Evolutionary conservation across 2,888 invertebrate species (phyloP).

Genomic region (Rhopalosiphum nymphaeae): DNA sequence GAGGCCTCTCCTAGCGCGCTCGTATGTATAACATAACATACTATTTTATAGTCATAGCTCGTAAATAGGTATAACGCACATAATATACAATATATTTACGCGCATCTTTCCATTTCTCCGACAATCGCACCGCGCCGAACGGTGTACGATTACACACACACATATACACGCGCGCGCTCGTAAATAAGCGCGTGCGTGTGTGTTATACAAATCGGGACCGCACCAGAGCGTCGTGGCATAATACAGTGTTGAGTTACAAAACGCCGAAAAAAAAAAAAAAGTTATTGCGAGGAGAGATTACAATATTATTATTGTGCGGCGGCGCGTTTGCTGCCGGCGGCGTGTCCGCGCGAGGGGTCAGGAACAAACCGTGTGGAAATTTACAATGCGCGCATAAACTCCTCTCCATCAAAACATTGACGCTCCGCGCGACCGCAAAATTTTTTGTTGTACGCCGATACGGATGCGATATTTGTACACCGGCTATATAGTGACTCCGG

Average conservation of each 20-base stretch:
- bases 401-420: slow-evolving; percentile 56
- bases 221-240: background rate
- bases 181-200: background rate
- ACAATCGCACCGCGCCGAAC: background rate
- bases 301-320: background rate
- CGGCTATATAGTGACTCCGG: background rate
- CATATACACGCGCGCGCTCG: background rate
- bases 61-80: background rate
- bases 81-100: background rate
- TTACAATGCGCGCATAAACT: background rate
- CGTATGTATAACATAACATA: background rate
- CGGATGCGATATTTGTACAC: background rate
- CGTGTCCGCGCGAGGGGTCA: background rate
- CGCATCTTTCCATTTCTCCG: slow-evolving; percentile 5
- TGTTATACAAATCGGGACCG: background rate
- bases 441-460: background rate
- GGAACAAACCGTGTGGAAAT: slow-evolving; percentile 54
- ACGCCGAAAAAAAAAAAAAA: background rate
- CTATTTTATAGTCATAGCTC: background rate
- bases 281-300: slow-evolving; percentile 22
- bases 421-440: background rate
- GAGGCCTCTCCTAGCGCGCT: background rate
- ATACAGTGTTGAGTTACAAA: slow-evolving; percentile 47
- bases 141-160: slow-evolving; percentile 54
- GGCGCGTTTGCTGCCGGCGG: background rate